Percentiles rank a stretch among this genome's conserved stretches.
Evolutionary conservation across 2,888 invertebrate species (phyloP).

Genomic region (Plagodis pulveraria): DNA sequence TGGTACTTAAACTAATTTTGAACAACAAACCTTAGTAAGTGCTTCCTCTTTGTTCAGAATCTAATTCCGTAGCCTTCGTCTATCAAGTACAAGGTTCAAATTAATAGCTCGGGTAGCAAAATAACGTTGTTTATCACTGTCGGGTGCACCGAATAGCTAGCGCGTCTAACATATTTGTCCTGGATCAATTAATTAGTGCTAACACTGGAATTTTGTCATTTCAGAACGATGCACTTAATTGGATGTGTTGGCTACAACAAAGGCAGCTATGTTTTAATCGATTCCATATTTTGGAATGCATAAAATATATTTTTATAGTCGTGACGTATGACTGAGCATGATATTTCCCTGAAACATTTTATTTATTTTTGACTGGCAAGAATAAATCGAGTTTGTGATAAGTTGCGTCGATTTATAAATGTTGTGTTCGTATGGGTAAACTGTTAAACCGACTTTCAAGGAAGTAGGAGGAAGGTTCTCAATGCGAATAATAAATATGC

Average conservation of each 20-base stretch:
- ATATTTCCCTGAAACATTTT: too few relatives aligned
- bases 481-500: too few relatives aligned
- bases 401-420: too few relatives aligned
- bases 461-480: too few relatives aligned
- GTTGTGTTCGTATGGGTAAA: too few relatives aligned
- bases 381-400: too few relatives aligned
- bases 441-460: too few relatives aligned
- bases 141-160: constrained; percentile 23
- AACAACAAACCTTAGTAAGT: not conserved
- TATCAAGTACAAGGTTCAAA: not conserved
- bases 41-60: not conserved
- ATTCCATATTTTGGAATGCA: not conserved
- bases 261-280: constrained; percentile 15
- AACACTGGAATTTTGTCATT: constrained; percentile 41
- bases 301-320: not conserved
- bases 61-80: not conserved
- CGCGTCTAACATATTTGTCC: constrained; percentile 25
- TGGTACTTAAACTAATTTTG: too few relatives aligned
- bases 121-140: constrained; percentile 34
- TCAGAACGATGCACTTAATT: constrained; percentile 39
- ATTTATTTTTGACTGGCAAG: too few relatives aligned
- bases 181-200: constrained; percentile 38
- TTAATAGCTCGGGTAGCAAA: constrained; percentile 26
- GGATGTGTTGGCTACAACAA: constrained; percentile 28
- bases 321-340: too few relatives aligned